Conservation (phyloP, 2,797 vertebrate species). For the Cetoscarus ocellatus region DNA sequence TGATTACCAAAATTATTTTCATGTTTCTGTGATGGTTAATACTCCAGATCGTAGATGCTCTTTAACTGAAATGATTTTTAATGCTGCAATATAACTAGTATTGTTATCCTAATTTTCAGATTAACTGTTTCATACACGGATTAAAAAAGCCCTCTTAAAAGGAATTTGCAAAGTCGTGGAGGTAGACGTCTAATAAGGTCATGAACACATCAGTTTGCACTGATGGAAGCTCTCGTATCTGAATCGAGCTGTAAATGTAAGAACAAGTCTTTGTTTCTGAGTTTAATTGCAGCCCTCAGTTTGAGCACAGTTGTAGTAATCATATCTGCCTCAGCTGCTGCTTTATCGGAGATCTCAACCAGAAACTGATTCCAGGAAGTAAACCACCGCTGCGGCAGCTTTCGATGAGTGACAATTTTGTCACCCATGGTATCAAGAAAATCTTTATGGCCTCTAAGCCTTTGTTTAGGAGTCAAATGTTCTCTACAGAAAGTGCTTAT, state of each 20-base stretch:
- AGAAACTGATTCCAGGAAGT: constrained; percentile 73
- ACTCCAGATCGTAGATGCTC: no score
- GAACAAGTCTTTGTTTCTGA: constrained; percentile 9
- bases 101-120: neutral
- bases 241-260: constrained; percentile 16
- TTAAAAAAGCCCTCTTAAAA: neutral
- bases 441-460: neutral
- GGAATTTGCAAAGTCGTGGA: neutral
- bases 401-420: constrained; percentile 61
- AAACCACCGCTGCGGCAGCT: constrained; percentile 52
- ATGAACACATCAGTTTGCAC: constrained; percentile 7
- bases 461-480: neutral
- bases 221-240: neutral
- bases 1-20: no score
- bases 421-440: constrained; percentile 22
- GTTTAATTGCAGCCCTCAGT: constrained; percentile 38
- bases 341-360: constrained; percentile 66
- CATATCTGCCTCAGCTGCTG: constrained; percentile 80
- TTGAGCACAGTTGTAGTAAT: constrained; percentile 72
- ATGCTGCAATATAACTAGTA: no score
- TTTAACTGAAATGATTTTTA: no score
- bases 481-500: neutral
- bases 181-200: constrained; percentile 2
- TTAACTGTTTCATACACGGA: neutral
- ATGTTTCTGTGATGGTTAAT: no score